Evolutionary conservation across 2,888 invertebrate species (phyloP).

Genomic region (Trisateles emortualis): DNA sequence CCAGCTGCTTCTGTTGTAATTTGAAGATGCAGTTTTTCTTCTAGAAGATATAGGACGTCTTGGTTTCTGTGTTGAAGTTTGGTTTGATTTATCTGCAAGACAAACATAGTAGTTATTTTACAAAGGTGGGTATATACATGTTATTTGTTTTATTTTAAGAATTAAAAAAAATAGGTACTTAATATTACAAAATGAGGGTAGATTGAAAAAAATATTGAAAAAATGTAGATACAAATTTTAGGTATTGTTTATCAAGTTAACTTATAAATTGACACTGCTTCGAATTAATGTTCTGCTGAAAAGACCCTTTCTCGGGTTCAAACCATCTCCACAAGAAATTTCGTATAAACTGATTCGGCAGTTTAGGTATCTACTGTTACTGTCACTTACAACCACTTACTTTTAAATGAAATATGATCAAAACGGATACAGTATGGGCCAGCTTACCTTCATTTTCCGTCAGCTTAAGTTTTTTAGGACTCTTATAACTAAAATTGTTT

Average conservation of each 20-base stretch:
- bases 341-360: neutral
- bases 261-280: too few relatives aligned
- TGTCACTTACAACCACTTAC: too few relatives aligned
- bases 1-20: neutral
- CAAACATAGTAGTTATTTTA: neutral
- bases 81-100: neutral
- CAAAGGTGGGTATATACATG: too few relatives aligned
- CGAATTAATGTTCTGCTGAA: too few relatives aligned
- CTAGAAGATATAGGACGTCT: neutral
- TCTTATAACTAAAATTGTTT: neutral
- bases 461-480: neutral
- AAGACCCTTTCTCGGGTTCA: too few relatives aligned
- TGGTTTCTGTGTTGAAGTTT: neutral
- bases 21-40: neutral
- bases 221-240: too few relatives aligned
- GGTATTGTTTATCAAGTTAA: too few relatives aligned
- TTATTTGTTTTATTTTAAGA: too few relatives aligned
- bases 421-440: neutral
- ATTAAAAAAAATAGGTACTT: neutral
- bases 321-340: neutral
- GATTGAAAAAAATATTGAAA: neutral
- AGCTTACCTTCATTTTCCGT: neutral
- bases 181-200: neutral
- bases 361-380: too few relatives aligned
- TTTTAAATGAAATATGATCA: neutral